Conservation (phyloP, 2,113 vertebrate species). For the Coptodon rendalli region DNA sequence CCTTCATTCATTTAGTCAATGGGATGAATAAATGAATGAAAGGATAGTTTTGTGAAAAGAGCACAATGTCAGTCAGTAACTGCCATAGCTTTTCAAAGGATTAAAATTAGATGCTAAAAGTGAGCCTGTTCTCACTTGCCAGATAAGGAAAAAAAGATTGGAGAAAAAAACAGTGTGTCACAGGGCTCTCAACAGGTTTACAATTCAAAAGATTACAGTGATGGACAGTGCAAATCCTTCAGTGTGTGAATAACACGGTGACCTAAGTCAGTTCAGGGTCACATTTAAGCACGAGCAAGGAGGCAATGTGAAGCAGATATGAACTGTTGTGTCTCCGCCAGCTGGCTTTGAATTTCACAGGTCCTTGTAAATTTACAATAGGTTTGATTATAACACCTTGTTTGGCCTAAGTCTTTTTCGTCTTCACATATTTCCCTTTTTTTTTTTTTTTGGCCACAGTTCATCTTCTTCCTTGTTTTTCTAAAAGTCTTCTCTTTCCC, state of each 20-base stretch:
- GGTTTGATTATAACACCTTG: not conserved
- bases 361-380: not conserved
- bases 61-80: not conserved
- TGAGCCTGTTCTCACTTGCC: not conserved
- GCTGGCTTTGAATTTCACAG: not conserved
- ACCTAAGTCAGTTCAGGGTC: not conserved
- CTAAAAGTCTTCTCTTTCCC: not conserved
- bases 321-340: not conserved
- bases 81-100: not conserved
- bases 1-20: not conserved
- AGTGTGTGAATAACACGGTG: not conserved
- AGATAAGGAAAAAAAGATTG: not conserved
- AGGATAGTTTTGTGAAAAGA: not conserved
- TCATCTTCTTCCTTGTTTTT: not conserved
- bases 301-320: not conserved
- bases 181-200: not conserved
- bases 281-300: not conserved
- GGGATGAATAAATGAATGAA: not conserved
- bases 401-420: not conserved
- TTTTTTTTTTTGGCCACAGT: not conserved
- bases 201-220: not conserved
- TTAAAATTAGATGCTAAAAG: not conserved
- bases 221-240: not conserved
- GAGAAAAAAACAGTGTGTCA: not conserved
- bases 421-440: not conserved